Evolutionary conservation across 2,888 invertebrate genomes (phyloP).

Genomic region (Agrochola circellaris): DNA sequence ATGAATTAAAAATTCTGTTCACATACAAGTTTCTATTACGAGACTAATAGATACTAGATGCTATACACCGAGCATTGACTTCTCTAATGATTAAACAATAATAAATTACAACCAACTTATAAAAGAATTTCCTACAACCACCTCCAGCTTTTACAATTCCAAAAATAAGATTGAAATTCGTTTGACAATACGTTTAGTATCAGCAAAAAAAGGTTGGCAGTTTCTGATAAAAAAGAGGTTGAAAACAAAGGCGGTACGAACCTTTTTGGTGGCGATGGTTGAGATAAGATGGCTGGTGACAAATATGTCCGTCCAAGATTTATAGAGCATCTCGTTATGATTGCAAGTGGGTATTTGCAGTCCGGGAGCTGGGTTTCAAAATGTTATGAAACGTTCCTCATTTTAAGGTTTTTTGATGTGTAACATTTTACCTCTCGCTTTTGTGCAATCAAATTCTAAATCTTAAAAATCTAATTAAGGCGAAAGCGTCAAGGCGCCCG

Average conservation of each 20-base stretch:
- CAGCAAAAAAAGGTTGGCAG: constrained; percentile 22
- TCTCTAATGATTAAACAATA: constrained; percentile 63
- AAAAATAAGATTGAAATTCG: constrained; percentile 25
- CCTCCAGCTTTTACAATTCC: rapidly evolving
- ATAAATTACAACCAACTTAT: constrained; percentile 59
- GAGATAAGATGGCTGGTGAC: constrained; percentile 67
- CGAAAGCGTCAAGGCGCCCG: no score
- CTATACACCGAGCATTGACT: constrained; percentile 70
- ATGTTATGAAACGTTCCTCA: neutral
- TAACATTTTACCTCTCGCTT: no score
- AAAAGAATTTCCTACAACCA: neutral
- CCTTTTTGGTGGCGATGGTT: constrained; percentile 70
- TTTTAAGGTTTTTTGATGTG: no score
- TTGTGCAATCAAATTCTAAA: no score
- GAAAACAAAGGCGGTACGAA: constrained; percentile 67
- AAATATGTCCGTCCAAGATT: constrained; percentile 59
- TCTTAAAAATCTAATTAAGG: no score
- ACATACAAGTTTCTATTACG: constrained; percentile 63
- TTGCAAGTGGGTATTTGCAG: constrained; percentile 34
- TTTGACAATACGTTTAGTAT: neutral
- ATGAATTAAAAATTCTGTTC: constrained; percentile 54
- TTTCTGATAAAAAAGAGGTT: constrained; percentile 43
- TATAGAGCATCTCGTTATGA: constrained; percentile 51
- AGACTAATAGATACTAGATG: constrained; percentile 64
- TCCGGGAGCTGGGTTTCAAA: constrained; percentile 22